phyloP scores from a whole-genome alignment of 2,797 vertebrate genomes.

The Potorous gilbertii region DNA sequence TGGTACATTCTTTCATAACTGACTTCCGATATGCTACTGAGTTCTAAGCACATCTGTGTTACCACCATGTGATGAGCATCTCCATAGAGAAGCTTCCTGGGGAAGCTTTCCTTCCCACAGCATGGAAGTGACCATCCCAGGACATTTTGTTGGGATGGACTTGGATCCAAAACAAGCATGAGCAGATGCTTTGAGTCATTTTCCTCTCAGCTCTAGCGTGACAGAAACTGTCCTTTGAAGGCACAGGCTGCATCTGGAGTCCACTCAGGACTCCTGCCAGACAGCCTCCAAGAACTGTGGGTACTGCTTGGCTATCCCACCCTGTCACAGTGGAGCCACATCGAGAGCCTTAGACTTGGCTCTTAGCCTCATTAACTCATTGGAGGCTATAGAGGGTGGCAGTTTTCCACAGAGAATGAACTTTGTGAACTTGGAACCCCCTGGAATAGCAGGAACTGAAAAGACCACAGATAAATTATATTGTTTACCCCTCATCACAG shows the following conservation, averaged over 20 bases:
- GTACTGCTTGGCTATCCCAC: neutral
- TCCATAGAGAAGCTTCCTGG: neutral
- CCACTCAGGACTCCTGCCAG: neutral
- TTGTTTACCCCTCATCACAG: conserved; percentile 61
- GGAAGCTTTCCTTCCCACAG: neutral
- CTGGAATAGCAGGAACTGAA: conserved; percentile 44
- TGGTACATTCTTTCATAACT: neutral
- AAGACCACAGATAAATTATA: conserved; percentile 59
- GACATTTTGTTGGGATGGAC: neutral
- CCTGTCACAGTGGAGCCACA: neutral
- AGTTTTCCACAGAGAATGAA: conserved; percentile 22
- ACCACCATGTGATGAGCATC: neutral
- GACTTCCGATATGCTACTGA: neutral
- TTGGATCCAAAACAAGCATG: neutral
- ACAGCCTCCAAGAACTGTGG: neutral
- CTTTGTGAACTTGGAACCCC: conserved; percentile 57
- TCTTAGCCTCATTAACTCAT: neutral
- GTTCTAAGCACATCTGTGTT: neutral
- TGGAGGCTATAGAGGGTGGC: conserved; percentile 9
- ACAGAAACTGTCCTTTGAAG: neutral
- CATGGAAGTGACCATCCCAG: conserved; percentile 2
- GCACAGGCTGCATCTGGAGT: neutral
- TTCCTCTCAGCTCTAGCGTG: neutral
- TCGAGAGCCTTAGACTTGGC: neutral
- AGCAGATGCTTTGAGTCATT: neutral